Base-by-base conservation (phyloP, 2,797 vertebrate genomes). In the Antrozous pallidus region DNA sequence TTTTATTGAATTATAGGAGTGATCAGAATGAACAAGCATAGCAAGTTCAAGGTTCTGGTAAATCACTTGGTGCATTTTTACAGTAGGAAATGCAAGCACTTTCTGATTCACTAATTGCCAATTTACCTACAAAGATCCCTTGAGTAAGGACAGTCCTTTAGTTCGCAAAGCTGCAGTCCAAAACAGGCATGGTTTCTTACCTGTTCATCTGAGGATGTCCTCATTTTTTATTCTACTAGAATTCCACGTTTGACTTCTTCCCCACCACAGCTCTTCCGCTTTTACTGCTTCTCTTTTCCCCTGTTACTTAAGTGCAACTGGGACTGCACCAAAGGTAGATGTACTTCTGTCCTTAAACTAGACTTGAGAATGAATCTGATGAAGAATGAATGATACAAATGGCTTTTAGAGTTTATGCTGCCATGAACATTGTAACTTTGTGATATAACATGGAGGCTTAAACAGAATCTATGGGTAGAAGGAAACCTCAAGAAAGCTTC, bases 1-100 rank as follows among this genome's bases (percentile, higher is more conserved):
- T 94, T 92, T 93, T 88, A 87, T 54, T 77, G 67, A 91, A 56
- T 90, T 75, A 81, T 40, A 83, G 42, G 78, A 69, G 24, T 65
- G 36, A 77, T 73, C 12, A 51, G 75, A 94, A 96, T 94, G 45
- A 81, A 69, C 36, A 79, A 69, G n/a, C 51, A 26, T 31, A 56
- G 22, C 33, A 47, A 89, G 36, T 84, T 93, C 36, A 92, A 88
- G 33, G 24, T 86, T 77, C 14, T 91, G 51, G 5, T 36, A 70
- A 90, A 51, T 75, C 42, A 74, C 86, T 92, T 33, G 28, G 65
- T 71, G 1, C 22, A 17, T 85, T 85, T 82, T 70, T 89, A 51
- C 11, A 45, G 54, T 75, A 71, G 74, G 17, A 96, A 90, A 81
- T 47, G 18, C 11, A 90, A 79, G 8, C 12, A 56, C 26, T 65